Evolutionary conservation across 1,140 invertebrate species (phyloP).

Genomic region (Brachionus paranguensis): DNA sequence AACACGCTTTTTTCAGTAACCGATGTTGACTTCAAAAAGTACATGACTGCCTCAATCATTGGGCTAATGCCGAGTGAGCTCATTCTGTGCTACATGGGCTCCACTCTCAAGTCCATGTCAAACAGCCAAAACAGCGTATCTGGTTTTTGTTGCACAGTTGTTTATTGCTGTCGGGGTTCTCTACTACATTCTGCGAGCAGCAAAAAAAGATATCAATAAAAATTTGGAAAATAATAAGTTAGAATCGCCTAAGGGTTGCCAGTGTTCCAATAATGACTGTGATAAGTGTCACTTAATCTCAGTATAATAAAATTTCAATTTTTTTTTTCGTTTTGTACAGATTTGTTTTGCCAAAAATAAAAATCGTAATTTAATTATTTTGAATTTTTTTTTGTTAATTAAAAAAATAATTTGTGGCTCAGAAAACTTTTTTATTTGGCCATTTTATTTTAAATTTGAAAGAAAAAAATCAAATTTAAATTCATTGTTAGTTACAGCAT

Average conservation of each 20-base stretch:
- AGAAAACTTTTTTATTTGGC: no score
- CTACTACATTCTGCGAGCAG: neutral
- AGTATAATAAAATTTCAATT: neutral
- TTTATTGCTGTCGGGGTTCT: slow-evolving; percentile 1
- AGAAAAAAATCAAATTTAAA: no score
- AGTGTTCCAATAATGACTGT: neutral
- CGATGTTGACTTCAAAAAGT: slow-evolving; percentile 22
- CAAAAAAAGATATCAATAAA: neutral
- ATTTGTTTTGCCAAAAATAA: neutral
- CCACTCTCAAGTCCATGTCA: slow-evolving; percentile 32
- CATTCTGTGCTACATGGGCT: slow-evolving; percentile 22
- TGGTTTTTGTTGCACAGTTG: neutral
- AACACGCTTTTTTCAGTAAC: slow-evolving; percentile 30
- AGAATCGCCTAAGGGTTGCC: neutral
- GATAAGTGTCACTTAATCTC: neutral
- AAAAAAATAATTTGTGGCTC: no score
- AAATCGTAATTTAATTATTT: neutral
- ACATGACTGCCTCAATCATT: neutral
- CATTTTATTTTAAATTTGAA: no score
- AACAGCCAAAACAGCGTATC: slow-evolving; percentile 6
- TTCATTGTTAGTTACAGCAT: no score
- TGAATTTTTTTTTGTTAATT: no score
- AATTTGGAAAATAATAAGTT: neutral
- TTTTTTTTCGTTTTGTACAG: neutral
- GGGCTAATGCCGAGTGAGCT: slow-evolving; percentile 22